These are phyloP conservation scores for Sardinella longiceps DNA, from an alignment of 2,797 vertebrate species.

Conservation along the genomic window DNA sequence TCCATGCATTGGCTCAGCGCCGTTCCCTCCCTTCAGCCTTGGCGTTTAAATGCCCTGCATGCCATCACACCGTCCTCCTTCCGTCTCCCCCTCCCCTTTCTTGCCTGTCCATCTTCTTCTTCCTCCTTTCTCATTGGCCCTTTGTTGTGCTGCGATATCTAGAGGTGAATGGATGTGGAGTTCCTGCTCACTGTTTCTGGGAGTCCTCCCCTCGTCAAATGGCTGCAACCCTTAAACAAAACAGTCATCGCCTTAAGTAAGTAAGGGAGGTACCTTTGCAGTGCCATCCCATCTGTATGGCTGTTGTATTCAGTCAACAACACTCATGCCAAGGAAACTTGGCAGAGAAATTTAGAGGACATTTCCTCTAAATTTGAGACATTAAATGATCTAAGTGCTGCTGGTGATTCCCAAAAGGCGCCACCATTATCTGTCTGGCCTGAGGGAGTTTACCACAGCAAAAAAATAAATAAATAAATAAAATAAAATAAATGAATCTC, in stretches of 20 bases:
- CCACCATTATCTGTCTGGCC: background rate
- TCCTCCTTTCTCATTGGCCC: constrained; percentile 73
- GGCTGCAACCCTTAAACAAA: background rate
- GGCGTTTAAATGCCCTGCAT: constrained; percentile 88
- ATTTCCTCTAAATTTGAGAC: background rate
- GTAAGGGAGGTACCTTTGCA: background rate
- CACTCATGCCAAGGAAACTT: background rate
- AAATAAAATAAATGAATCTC: constrained; percentile 34
- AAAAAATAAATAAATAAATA: constrained; percentile 39
- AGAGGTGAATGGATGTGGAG: constrained; percentile 69
- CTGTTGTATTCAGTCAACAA: background rate
- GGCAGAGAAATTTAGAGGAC: background rate
- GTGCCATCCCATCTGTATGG: background rate
- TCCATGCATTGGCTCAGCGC: constrained; percentile 72
- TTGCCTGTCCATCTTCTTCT: constrained; percentile 45
- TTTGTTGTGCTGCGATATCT: constrained; percentile 75
- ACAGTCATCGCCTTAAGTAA: no score
- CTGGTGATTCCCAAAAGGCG: background rate
- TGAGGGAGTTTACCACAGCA: background rate
- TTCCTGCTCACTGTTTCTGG: constrained; percentile 68
- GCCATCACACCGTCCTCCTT: constrained; percentile 64
- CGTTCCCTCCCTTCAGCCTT: constrained; percentile 80
- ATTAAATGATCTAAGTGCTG: background rate
- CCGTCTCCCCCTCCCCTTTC: constrained; percentile 56
- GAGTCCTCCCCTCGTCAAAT: constrained; percentile 69